Conservation (phyloP, 2,888 invertebrate species). For the Drosophila colorata region DNA sequence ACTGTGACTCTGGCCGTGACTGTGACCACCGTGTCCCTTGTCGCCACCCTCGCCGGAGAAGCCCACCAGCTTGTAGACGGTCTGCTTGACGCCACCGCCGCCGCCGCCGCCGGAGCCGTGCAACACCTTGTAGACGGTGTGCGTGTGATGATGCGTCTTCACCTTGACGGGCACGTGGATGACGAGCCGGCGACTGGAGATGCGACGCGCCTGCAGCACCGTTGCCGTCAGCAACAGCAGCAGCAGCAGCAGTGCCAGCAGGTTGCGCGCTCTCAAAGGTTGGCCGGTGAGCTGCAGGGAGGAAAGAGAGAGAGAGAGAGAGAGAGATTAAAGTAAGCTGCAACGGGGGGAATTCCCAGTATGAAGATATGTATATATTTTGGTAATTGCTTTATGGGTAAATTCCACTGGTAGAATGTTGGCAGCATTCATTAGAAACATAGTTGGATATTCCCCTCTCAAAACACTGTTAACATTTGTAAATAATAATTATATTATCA, state of each 20-base stretch:
- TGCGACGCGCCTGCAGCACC: slow-evolving; percentile 76
- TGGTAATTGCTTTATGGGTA: no score
- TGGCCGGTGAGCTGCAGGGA: slow-evolving; percentile 33
- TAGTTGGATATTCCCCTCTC: no score
- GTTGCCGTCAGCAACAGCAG: slow-evolving; percentile 53
- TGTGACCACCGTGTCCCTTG: slow-evolving; percentile 86
- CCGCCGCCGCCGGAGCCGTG: slow-evolving; percentile 87
- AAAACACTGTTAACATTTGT: no score
- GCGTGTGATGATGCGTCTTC: slow-evolving; percentile 90
- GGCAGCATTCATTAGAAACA: no score
- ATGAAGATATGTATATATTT: no score
- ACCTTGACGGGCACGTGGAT: slow-evolving; percentile 92
- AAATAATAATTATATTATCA: no score
- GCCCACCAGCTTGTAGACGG: slow-evolving; percentile 78
- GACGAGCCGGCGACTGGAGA: slow-evolving; percentile 89
- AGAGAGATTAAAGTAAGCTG: no score
- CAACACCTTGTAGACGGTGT: slow-evolving; percentile 90
- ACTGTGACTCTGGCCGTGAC: slow-evolving; percentile 66
- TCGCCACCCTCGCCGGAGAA: slow-evolving; percentile 56
- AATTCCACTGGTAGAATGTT: no score
- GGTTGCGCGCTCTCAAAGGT: slow-evolving; percentile 25
- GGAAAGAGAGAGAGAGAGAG: background rate
- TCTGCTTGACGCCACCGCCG: slow-evolving; percentile 85
- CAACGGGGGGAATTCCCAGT: background rate
- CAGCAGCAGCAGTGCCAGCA: slow-evolving; percentile 52